Percentiles rank a stretch among this genome's conserved stretches.
These are phyloP conservation scores for Solenopsis fugax DNA, from an alignment of 1,140 invertebrate species.

Conservation along the genomic window DNA sequence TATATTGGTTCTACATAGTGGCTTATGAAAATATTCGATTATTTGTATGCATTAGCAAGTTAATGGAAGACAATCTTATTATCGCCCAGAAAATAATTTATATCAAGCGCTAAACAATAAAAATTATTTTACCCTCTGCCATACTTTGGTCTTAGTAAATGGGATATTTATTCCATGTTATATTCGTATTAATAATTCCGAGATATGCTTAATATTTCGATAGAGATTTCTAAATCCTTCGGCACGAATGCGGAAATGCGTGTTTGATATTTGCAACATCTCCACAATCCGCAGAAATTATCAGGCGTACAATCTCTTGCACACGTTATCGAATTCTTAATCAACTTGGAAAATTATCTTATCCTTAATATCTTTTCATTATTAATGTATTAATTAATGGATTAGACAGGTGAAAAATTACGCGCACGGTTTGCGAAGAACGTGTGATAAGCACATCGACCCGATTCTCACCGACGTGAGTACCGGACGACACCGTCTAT, in stretches of 20 bases:
- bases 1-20: background rate
- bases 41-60: background rate
- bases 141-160: background rate
- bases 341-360: conserved; percentile 3
- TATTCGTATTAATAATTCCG: background rate
- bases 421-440: conserved; percentile 25
- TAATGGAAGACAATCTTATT: background rate
- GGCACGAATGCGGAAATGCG: background rate
- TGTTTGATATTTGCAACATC: background rate
- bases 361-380: conserved; percentile 35
- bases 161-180: background rate
- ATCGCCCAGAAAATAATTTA: background rate
- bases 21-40: background rate
- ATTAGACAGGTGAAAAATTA: conserved; percentile 49
- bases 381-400: conserved; percentile 56
- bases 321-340: conserved; percentile 7
- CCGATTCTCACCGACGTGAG: conserved; percentile 58
- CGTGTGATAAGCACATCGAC: conserved; percentile 60
- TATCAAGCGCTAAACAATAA: background rate
- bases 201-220: conserved; percentile 1
- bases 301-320: background rate
- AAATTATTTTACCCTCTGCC: background rate
- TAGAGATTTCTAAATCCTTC: background rate
- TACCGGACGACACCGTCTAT: conserved; percentile 60
- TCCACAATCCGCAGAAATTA: background rate